Evolutionary conservation across 2,797 vertebrate genomes (phyloP).

Genomic region (Orientallactaga sibirica): DNA sequence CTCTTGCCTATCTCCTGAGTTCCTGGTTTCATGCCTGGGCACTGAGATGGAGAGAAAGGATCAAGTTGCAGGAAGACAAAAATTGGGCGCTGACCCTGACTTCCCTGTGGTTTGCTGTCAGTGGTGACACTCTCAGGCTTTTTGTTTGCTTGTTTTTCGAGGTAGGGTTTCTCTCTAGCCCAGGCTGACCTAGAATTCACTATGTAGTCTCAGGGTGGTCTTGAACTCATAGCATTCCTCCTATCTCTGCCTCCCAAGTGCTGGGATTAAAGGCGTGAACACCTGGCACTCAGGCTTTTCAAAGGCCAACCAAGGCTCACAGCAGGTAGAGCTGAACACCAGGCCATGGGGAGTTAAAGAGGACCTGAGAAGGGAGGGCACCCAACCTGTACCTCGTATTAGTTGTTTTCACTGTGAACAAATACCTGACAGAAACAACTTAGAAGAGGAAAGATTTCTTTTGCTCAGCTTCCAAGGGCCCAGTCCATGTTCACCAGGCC

Average conservation of each 20-base stretch:
- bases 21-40: neutral
- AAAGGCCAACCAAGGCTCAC: neutral
- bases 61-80: neutral
- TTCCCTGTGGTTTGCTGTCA: neutral
- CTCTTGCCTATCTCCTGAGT: too few relatives aligned
- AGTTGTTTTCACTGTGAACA: neutral
- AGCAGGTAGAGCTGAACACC: neutral
- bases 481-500: neutral
- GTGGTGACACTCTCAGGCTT: neutral
- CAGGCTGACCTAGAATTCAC: too few relatives aligned
- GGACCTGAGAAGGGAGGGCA: neutral
- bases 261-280: too few relatives aligned
- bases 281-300: too few relatives aligned
- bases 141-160: neutral
- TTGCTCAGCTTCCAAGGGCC: neutral
- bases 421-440: neutral
- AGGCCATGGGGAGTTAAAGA: rapidly evolving
- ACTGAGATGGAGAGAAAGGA: neutral
- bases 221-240: too few relatives aligned
- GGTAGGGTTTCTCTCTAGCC: too few relatives aligned
- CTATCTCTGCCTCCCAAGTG: too few relatives aligned
- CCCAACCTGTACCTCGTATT: too few relatives aligned
- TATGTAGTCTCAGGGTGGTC: too few relatives aligned
- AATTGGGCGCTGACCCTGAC: neutral
- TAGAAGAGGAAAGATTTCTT: neutral